A percentile compares a stretch with the other conserved stretches of the same genome.
These are phyloP conservation scores for Euthynnus affinis DNA, from an alignment of 2,797 vertebrate species.

Conservation along the genomic window DNA sequence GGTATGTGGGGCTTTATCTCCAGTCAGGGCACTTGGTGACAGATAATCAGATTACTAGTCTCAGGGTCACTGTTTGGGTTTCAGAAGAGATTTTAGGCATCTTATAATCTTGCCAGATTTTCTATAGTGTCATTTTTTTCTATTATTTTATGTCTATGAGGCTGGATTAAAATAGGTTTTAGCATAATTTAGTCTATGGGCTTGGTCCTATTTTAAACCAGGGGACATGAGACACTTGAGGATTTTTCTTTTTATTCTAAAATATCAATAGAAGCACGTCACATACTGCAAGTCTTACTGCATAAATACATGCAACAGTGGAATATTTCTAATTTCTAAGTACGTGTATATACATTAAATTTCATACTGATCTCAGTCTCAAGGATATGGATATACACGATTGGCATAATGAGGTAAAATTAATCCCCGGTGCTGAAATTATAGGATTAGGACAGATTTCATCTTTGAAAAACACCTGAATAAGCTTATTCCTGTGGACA, in stretches of 20 bases:
- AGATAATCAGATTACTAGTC: constrained; percentile 65
- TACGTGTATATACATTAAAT: not conserved
- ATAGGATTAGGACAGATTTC: constrained; percentile 7
- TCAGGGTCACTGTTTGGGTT: constrained; percentile 64
- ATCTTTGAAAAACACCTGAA: constrained; percentile 15
- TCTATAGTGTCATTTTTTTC: constrained; percentile 16
- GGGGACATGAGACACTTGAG: not conserved
- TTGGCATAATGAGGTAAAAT: constrained; percentile 17
- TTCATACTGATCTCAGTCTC: constrained; percentile 13
- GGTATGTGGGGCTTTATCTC: constrained; percentile 74
- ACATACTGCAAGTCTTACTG: not conserved
- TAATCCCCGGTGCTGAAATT: constrained; percentile 24
- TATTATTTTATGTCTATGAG: not conserved
- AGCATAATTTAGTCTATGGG: not conserved
- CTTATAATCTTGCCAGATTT: constrained; percentile 10
- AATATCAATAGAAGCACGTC: not conserved
- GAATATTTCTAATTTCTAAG: not conserved
- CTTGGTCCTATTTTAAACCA: not conserved
- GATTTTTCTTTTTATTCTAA: not conserved
- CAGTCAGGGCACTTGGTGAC: constrained; percentile 32
- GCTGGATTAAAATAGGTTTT: not conserved
- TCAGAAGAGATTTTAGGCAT: constrained; percentile 34
- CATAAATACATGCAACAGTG: not conserved
- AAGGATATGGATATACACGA: constrained; percentile 17
- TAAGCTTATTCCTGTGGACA: constrained; percentile 6